phyloP scores from a whole-genome alignment of 2,888 invertebrate species.

The Eupithecia vulgata region DNA sequence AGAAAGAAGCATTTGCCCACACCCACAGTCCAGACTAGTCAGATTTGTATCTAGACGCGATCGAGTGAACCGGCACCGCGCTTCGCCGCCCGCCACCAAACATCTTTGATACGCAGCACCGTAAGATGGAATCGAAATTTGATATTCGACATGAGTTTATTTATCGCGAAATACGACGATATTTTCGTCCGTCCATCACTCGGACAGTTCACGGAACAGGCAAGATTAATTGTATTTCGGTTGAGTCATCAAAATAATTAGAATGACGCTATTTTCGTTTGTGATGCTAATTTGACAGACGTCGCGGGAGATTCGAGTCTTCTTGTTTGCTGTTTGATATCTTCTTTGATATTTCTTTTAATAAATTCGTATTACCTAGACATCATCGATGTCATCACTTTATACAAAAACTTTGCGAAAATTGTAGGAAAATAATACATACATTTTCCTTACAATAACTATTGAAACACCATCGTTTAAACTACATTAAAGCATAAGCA shows the following conservation, averaged over 20 bases:
- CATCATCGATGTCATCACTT: neutral
- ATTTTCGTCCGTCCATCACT: constrained; percentile 82
- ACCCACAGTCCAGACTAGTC: constrained; percentile 16
- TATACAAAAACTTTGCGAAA: neutral
- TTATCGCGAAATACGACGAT: constrained; percentile 83
- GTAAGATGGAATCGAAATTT: constrained; percentile 79
- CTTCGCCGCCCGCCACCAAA: constrained; percentile 58
- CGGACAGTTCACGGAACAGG: constrained; percentile 82
- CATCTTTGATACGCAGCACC: constrained; percentile 82
- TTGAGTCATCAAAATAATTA: constrained; percentile 85
- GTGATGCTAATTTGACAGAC: constrained; percentile 84
- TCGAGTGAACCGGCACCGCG: constrained; percentile 63
- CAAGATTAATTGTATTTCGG: constrained; percentile 84
- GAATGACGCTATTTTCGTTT: constrained; percentile 84
- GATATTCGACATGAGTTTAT: constrained; percentile 80
- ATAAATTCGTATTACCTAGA: constrained; percentile 39
- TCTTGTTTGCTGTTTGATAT: constrained; percentile 77
- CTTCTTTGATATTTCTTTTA: constrained; percentile 70
- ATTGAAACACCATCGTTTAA: neutral
- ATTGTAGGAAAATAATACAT: neutral
- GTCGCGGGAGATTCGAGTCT: constrained; percentile 81
- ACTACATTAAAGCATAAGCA: neutral
- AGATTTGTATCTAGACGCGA: constrained; percentile 33
- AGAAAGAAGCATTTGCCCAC: neutral
- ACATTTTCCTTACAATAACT: neutral